Evolutionary conservation across 2,888 invertebrate genomes (phyloP).

Genomic region (Drosophila mimica): DNA sequence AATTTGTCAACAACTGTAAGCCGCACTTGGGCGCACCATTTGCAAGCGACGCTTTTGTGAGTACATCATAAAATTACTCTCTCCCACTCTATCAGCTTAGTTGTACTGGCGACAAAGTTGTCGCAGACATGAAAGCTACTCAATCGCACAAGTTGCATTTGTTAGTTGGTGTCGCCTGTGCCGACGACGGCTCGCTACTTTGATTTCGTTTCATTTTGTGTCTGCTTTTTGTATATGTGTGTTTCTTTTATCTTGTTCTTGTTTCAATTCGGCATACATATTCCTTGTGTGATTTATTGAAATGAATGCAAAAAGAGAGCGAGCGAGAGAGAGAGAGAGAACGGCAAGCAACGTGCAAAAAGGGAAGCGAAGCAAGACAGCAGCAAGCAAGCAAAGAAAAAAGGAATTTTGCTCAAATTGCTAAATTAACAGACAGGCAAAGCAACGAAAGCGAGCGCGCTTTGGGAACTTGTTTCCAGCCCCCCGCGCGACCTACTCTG

Average conservation of each 20-base stretch:
- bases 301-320: slow-evolving; percentile 53
- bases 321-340: slow-evolving; percentile 4
- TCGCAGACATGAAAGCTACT: slow-evolving; percentile 22
- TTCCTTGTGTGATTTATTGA: slow-evolving; percentile 64
- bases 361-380: slow-evolving; percentile 25
- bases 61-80: slow-evolving; percentile 8
- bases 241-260: slow-evolving; percentile 32
- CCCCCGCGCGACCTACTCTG: slow-evolving; percentile 12
- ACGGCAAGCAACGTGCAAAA: slow-evolving; percentile 26
- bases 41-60: slow-evolving; percentile 10
- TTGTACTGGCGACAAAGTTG: slow-evolving; percentile 51
- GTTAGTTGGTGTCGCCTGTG: slow-evolving; percentile 26
- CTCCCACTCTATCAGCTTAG: neutral
- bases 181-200: slow-evolving; percentile 16
- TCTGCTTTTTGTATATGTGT: neutral
- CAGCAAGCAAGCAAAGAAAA: slow-evolving; percentile 20
- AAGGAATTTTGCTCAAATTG: slow-evolving; percentile 69
- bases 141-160: slow-evolving; percentile 6
- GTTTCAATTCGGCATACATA: slow-evolving; percentile 48
- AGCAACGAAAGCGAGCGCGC: slow-evolving; percentile 74
- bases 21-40: neutral
- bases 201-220: slow-evolving; percentile 30
- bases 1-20: slow-evolving; percentile 12
- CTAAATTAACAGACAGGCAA: slow-evolving; percentile 67
- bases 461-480: slow-evolving; percentile 66